These are phyloP conservation scores for Epinephelus fuscoguttatus DNA, from an alignment of 2,113 vertebrate species.

Conservation along the genomic window DNA sequence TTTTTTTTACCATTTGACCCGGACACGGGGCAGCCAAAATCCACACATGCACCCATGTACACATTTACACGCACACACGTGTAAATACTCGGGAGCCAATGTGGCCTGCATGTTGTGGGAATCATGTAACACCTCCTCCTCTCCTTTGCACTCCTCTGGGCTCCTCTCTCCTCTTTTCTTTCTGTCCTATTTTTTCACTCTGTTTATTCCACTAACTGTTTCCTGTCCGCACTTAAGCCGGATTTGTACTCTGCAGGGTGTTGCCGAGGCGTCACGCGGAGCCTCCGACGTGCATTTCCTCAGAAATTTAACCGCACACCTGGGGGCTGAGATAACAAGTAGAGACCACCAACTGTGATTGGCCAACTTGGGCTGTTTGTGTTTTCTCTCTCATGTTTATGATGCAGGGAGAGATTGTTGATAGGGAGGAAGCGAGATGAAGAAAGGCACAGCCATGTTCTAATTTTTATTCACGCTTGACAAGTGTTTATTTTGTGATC, in stretches of 20 bases:
- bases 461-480: background rate
- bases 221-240: slow-evolving; percentile 37
- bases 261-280: slow-evolving; percentile 11
- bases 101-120: slow-evolving; percentile 39
- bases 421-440: background rate
- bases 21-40: slow-evolving; percentile 46
- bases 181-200: slow-evolving; percentile 37
- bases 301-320: slow-evolving; percentile 13
- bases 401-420: background rate
- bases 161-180: slow-evolving; percentile 20
- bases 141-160: background rate
- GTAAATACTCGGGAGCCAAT: slow-evolving; percentile 56
- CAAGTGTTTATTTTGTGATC: slow-evolving; percentile 14
- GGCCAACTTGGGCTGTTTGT: background rate
- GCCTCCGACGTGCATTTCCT: background rate
- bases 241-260: slow-evolving; percentile 33
- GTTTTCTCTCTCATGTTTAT: background rate
- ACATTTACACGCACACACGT: slow-evolving; percentile 32
- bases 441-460: background rate
- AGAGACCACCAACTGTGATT: background rate
- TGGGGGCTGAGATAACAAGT: slow-evolving; percentile 25
- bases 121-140: slow-evolving; percentile 48
- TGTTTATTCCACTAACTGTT: slow-evolving; percentile 54
- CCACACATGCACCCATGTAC: slow-evolving; percentile 44
- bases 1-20: slow-evolving; percentile 72